phyloP scores from a whole-genome alignment of 2,113 vertebrate species.

The Octodon degus region DNA sequence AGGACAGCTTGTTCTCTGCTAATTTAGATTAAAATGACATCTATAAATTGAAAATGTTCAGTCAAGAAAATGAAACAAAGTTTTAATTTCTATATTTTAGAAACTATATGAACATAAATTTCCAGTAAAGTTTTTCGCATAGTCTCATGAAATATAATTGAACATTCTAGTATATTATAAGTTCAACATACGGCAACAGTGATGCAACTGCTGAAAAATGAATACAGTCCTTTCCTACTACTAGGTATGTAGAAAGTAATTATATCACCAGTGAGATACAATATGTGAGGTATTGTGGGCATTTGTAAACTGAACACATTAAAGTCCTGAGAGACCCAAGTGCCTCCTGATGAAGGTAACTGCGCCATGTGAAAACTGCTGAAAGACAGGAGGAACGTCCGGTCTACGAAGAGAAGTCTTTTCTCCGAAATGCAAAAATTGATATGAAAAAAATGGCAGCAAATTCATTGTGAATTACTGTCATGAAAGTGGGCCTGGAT shows the following conservation, averaged over 20 bases:
- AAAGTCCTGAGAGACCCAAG: neutral
- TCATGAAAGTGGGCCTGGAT: neutral
- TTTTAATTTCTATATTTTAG: constrained; percentile 5
- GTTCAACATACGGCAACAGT: neutral
- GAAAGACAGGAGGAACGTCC: neutral
- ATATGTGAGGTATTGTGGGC: neutral
- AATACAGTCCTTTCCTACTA: neutral
- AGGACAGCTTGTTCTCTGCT: neutral
- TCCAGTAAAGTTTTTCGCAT: neutral
- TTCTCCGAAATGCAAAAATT: neutral
- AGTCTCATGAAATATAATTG: constrained; percentile 34
- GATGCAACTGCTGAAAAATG: neutral
- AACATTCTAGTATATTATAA: neutral
- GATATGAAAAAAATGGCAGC: neutral
- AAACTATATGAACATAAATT: neutral
- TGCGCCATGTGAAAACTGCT: neutral
- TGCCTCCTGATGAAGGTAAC: neutral
- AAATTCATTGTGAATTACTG: neutral
- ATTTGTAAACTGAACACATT: neutral
- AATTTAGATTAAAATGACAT: constrained; percentile 27
- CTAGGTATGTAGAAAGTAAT: neutral
- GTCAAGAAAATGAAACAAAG: constrained; percentile 26
- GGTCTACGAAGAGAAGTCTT: neutral
- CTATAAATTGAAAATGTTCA: constrained; percentile 16
- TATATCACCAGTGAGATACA: neutral